Base-by-base conservation (phyloP, 2,113 vertebrate genomes). In the Epinephelus cyanopodus region DNA sequence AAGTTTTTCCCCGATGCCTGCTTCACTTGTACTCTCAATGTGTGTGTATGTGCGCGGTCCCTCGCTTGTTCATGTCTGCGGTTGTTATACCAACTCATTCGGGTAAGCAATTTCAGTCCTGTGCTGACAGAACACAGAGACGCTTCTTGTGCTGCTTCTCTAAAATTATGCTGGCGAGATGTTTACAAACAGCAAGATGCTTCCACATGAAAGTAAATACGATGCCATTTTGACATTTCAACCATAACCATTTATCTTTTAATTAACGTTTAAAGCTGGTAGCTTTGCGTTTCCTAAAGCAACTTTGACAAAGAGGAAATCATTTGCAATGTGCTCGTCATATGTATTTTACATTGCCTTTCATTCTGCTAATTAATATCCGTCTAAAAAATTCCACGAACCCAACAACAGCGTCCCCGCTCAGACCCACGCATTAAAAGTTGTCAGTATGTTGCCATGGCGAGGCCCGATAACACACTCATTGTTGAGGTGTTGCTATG, bases 301-400 rank as follows among this genome's bases (percentile, higher is more conserved):
- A 52, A 60, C n/a, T 81, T 60, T 65, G 45, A 77, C 27, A 85
- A 70, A 78, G 18, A 12, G 33, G 23, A 23, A 61, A 58, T n/a
- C 65, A 45, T 21, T 53, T 50, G 23, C 48, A 50, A 6, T 5
- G 0, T 50, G 25, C 19, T 80, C 61, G 53, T 81, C 56, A 70
- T 72, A 66, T 47, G 79, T 17, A 48, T 45, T 84, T 45, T 69
- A 65, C 54, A 54, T 65, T 60, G 61, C 58, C 64, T 86, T 83
- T 89, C 52, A 84, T 68, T 79, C 57, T 66, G 0, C 61, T 83
- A 74, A 86, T 89, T 90, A 85, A 82, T 82, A 81, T 69, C 84
- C 81, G 27, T 66, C 11, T 18, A n/a, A 86, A 86, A 85, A 79
- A 77, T 78, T 33, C 29, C 45, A 45, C 27, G 12, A 65, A 48